Conservation (phyloP, 1,140 invertebrate genomes). For the Spodoptera litura region DNA sequence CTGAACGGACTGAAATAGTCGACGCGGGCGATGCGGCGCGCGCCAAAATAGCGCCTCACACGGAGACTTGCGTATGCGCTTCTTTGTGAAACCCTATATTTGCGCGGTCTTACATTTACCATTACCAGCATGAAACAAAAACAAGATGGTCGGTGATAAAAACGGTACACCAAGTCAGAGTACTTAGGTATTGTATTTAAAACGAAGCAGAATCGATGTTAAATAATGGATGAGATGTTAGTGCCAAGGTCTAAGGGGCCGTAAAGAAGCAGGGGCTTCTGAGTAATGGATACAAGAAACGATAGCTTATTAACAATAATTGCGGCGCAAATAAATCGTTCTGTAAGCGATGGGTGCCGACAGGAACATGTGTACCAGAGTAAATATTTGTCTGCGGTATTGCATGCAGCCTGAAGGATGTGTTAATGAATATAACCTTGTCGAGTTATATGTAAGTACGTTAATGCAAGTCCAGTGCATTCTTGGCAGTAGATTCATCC, state of each 20-base stretch:
- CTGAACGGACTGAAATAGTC: conserved; percentile 49
- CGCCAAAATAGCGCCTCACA: conserved; percentile 45
- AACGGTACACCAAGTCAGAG: not conserved
- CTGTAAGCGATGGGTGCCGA: not conserved
- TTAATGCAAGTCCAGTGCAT: too few relatives aligned
- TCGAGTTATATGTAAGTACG: too few relatives aligned
- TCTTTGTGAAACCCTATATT: conserved; percentile 22
- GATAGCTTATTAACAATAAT: conserved; percentile 34
- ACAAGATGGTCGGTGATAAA: not conserved
- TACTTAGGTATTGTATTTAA: conserved; percentile 25
- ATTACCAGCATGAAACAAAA: not conserved
- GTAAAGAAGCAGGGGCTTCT: conserved; percentile 24
- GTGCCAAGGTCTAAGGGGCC: conserved; percentile 20
- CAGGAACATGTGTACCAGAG: not conserved
- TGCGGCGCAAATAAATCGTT: conserved; percentile 9
- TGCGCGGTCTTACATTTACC: not conserved
- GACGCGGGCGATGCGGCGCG: conserved; percentile 44
- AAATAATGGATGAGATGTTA: conserved; percentile 37
- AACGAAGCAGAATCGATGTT: conserved; percentile 28
- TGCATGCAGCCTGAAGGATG: not conserved
- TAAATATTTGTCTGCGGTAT: not conserved
- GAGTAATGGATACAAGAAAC: conserved; percentile 22
- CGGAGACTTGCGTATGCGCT: conserved; percentile 1
- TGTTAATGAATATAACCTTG: too few relatives aligned
- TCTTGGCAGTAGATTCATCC: too few relatives aligned